Percentiles rank a stretch among this genome's conserved stretches.
Conservation (phyloP, 1,140 invertebrate genomes). For the Macrobrachium nipponense region DNA sequence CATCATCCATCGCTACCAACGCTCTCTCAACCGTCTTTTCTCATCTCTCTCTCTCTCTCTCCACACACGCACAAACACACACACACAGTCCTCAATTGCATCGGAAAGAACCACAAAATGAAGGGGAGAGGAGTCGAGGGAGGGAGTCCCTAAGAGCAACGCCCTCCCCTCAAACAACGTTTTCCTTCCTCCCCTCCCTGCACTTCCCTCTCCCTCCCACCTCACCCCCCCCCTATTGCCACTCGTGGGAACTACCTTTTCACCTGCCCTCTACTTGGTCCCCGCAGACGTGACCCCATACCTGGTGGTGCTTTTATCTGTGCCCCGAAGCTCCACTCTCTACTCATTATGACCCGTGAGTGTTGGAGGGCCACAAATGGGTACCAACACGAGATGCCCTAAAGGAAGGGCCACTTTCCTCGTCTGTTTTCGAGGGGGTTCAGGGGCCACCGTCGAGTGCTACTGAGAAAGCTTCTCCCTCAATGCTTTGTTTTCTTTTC, state of each 20-base stretch:
- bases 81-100: no score
- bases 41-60: no score
- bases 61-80: no score
- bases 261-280: constrained; percentile 32
- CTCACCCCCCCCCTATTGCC: not conserved
- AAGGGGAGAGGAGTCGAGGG: no score
- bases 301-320: constrained; percentile 15
- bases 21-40: no score
- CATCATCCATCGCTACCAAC: no score
- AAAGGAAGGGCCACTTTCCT: no score
- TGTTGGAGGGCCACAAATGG: not conserved
- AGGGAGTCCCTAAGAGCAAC: not conserved
- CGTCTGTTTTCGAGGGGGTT: not conserved
- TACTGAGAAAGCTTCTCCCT: no score
- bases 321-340: constrained; percentile 3
- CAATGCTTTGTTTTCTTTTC: no score
- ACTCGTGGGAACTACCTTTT: constrained; percentile 41
- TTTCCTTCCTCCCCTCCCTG: constrained; percentile 9
- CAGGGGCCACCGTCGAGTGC: not conserved
- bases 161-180: constrained; percentile 1
- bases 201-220: constrained; percentile 10
- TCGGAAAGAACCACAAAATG: no score
- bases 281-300: not conserved
- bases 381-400: no score
- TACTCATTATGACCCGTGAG: constrained; percentile 21